phyloP scores from a whole-genome alignment of 2,113 vertebrate species.

The Hippoglossus stenolepis region DNA sequence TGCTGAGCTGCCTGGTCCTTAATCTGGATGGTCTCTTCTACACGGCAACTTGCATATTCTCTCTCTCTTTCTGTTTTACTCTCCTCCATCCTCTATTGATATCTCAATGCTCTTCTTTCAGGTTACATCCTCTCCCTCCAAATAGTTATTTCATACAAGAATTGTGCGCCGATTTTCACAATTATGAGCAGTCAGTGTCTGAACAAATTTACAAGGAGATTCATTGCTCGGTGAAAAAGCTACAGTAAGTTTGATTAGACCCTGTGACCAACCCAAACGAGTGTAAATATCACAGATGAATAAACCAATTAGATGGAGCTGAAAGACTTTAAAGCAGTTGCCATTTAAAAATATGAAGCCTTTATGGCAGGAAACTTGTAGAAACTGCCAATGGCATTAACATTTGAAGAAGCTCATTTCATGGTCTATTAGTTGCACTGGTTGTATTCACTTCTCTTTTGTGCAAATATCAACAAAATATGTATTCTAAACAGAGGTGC shows the following conservation, averaged over 20 bases:
- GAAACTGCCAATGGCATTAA: neutral
- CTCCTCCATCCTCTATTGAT: too few relatives aligned
- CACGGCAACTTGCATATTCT: neutral
- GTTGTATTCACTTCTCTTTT: neutral
- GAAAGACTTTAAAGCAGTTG: neutral
- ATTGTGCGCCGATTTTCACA: too few relatives aligned
- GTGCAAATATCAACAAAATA: neutral
- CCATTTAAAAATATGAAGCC: neutral
- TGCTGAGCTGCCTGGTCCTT: slow-evolving; percentile 13
- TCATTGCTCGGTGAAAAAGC: too few relatives aligned
- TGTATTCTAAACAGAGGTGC: neutral
- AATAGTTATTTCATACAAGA: too few relatives aligned
- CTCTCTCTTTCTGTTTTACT: neutral
- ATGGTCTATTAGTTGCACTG: neutral
- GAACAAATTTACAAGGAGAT: too few relatives aligned
- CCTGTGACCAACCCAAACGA: neutral
- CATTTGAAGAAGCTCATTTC: neutral
- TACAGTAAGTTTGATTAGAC: neutral
- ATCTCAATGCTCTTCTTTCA: neutral
- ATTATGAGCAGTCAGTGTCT: too few relatives aligned
- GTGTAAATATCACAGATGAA: neutral
- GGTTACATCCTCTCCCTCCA: neutral
- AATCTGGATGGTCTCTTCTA: slow-evolving; percentile 24
- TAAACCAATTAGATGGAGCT: neutral
- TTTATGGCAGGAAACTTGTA: neutral